Conservation (phyloP, 2,113 vertebrate genomes). For the Panthera uncia region DNA sequence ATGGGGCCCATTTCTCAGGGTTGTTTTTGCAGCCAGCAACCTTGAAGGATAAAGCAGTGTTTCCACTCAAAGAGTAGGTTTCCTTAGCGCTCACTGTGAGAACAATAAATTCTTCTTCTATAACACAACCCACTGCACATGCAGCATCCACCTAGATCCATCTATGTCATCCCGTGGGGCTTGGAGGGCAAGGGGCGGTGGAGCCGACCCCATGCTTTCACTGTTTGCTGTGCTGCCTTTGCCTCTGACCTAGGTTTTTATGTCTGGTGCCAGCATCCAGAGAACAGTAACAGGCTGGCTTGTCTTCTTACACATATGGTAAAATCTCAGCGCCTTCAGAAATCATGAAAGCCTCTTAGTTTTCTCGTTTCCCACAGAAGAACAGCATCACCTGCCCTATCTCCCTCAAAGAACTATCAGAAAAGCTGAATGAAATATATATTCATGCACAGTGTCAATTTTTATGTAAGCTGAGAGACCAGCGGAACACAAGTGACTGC, state of each 20-base stretch:
- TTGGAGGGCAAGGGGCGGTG: not conserved
- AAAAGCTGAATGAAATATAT: not conserved
- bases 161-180: not conserved
- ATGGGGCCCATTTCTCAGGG: not conserved
- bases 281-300: not conserved
- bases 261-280: not conserved
- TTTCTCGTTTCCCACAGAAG: not conserved
- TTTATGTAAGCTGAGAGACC: not conserved
- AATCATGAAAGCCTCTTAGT: not conserved
- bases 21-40: not conserved
- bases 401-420: not conserved
- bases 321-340: conserved; percentile 19
- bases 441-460: not conserved
- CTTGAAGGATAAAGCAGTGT: not conserved
- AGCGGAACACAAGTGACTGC: not conserved
- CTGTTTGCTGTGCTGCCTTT: not conserved
- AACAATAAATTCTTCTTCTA: not conserved
- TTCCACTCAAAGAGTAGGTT: not conserved
- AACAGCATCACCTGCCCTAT: not conserved
- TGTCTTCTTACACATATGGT: not conserved
- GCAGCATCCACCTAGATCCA: too few species aligned
- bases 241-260: not conserved
- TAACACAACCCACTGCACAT: not conserved
- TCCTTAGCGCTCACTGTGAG: not conserved
- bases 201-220: not conserved